Percentiles rank a stretch among this genome's conserved stretches.
These are phyloP conservation scores for Rhabdomys pumilio DNA, from an alignment of 2,797 vertebrate genomes.

Conservation along the genomic window DNA sequence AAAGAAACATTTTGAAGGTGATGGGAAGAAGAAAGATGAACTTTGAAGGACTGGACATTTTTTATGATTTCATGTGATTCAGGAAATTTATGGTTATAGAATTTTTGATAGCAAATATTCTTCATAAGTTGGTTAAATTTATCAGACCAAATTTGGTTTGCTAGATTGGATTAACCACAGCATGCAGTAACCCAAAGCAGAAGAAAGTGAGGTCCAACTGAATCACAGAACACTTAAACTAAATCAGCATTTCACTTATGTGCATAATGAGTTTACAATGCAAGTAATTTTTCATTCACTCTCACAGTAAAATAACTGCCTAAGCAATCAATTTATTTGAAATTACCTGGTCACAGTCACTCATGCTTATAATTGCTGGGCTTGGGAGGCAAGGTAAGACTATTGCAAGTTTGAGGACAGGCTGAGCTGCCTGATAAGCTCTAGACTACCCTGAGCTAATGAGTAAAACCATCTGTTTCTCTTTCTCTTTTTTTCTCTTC, in stretches of 20 bases:
- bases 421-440: background rate
- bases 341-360: background rate
- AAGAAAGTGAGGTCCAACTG: conserved; percentile 49
- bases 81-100: conserved; percentile 19
- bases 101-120: conserved; percentile 28
- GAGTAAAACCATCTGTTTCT: background rate
- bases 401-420: background rate
- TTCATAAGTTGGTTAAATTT: conserved; percentile 62
- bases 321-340: conserved; percentile 63
- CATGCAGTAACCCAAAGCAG: conserved; percentile 14
- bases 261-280: conserved; percentile 47
- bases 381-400: background rate
- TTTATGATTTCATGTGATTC: conserved; percentile 18
- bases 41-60: conserved; percentile 5
- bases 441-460: background rate
- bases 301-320: conserved; percentile 45
- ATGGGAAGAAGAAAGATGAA: background rate
- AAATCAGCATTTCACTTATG: conserved; percentile 12
- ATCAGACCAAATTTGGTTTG: conserved; percentile 30
- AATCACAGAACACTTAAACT: conserved; percentile 34
- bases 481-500: background rate
- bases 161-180: conserved; percentile 11
- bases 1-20: background rate
- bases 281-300: conserved; percentile 45
- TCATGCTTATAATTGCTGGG: background rate